A percentile compares a stretch with the other conserved stretches of the same genome.
phyloP scores from a whole-genome alignment of 1,140 invertebrate genomes.

The Metopolophium dirhodum region DNA sequence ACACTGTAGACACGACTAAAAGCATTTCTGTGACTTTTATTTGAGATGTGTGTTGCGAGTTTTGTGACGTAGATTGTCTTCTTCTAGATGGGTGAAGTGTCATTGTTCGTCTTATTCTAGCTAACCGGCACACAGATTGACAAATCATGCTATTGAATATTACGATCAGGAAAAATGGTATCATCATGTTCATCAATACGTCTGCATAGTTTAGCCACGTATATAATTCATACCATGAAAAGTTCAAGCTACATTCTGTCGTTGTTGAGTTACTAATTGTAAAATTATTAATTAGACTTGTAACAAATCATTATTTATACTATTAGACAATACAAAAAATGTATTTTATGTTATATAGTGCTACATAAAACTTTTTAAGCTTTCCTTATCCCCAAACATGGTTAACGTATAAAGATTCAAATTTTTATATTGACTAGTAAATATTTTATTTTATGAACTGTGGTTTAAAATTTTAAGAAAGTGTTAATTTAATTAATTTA shows the following conservation, averaged over 20 bases:
- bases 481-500: background rate
- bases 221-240: constrained; percentile 65
- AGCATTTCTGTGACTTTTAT: constrained; percentile 81
- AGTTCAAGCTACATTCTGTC: constrained; percentile 65
- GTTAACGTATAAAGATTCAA: background rate
- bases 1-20: constrained; percentile 79
- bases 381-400: background rate
- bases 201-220: constrained; percentile 74
- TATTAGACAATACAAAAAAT: background rate
- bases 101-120: constrained; percentile 66
- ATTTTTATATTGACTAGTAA: background rate
- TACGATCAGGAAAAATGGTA: constrained; percentile 75
- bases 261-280: constrained; percentile 61
- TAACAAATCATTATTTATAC: background rate
- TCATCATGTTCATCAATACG: constrained; percentile 72
- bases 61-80: constrained; percentile 34
- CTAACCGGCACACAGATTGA: constrained; percentile 69
- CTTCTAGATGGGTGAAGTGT: constrained; percentile 61
- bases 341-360: background rate
- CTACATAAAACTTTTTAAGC: background rate
- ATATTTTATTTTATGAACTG: background rate
- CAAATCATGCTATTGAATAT: constrained; percentile 76
- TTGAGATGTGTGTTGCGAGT: constrained; percentile 65
- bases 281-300: background rate
- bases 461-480: background rate